These are phyloP conservation scores for Maconellicoccus hirsutus DNA, from an alignment of 1,140 invertebrate genomes.

Conservation along the genomic window DNA sequence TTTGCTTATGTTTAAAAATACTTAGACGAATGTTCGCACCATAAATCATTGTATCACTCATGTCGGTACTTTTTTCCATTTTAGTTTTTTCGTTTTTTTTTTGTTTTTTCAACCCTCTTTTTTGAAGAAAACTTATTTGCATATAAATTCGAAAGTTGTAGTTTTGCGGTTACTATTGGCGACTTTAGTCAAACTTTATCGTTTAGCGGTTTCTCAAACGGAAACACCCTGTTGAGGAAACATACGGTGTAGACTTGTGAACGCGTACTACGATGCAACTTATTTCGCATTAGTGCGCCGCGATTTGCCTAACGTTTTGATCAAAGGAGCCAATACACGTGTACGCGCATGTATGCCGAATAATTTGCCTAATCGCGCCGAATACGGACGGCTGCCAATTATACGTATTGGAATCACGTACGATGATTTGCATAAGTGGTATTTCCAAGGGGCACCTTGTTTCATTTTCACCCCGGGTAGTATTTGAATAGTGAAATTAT, in stretches of 20 bases:
- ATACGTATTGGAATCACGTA: not conserved
- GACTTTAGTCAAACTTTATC: not conserved
- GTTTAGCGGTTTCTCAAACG: not conserved
- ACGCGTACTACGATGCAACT: not conserved
- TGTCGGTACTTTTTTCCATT: not conserved
- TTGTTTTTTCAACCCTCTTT: too few relatives aligned
- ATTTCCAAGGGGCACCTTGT: not conserved
- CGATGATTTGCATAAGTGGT: not conserved
- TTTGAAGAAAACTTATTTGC: not conserved
- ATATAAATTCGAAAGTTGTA: constrained; percentile 5
- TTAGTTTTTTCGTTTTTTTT: not conserved
- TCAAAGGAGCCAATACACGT: not conserved
- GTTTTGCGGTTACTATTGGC: constrained; percentile 1
- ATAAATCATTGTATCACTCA: constrained; percentile 9
- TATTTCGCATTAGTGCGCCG: not conserved
- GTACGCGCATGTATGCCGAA: not conserved
- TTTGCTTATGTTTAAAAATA: constrained; percentile 10
- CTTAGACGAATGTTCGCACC: not conserved
- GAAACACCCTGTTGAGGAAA: not conserved
- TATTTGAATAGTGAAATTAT: too few relatives aligned
- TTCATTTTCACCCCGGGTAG: not conserved
- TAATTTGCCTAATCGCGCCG: not conserved
- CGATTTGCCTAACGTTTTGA: not conserved
- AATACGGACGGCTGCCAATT: not conserved
- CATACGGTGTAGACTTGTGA: not conserved